phyloP scores from a whole-genome alignment of 2,113 vertebrate genomes.

The Salminus brasiliensis region DNA sequence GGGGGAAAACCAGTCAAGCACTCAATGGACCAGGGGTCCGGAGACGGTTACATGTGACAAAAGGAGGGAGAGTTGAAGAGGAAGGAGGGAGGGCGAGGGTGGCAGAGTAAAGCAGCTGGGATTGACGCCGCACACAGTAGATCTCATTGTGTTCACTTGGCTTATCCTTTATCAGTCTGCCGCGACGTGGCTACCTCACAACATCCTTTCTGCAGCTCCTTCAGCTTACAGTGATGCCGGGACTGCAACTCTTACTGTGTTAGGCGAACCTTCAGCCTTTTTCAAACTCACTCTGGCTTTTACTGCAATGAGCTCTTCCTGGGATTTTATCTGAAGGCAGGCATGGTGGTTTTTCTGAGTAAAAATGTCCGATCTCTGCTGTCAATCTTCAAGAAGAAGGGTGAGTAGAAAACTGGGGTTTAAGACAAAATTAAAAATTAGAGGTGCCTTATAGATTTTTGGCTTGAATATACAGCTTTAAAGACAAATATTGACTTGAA shows the following conservation, averaged over 20 bases:
- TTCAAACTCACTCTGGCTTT: constrained; percentile 8
- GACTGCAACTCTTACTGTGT: constrained; percentile 11
- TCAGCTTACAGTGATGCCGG: not conserved
- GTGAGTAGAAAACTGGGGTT: constrained; percentile 74
- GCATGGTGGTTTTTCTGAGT: constrained; percentile 90
- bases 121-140: constrained; percentile 62
- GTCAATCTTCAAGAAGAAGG: constrained; percentile 91
- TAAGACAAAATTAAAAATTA: not conserved
- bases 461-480: not conserved
- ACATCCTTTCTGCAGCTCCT: constrained; percentile 8
- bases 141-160: constrained; percentile 63
- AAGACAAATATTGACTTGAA: too few relatives aligned
- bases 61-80: constrained; percentile 48
- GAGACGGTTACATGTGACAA: constrained; percentile 56
- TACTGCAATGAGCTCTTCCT: not conserved
- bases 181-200: constrained; percentile 26
- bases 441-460: too few relatives aligned
- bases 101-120: constrained; percentile 65
- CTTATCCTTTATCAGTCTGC: constrained; percentile 58
- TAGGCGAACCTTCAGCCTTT: constrained; percentile 22
- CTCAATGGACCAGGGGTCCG: not conserved
- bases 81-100: constrained; percentile 25
- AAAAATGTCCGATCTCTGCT: constrained; percentile 84
- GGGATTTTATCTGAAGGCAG: constrained; percentile 38
- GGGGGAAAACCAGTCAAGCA: not conserved